Conservation (phyloP, 2,113 vertebrate genomes). For the Opisthocomus hoazin region DNA sequence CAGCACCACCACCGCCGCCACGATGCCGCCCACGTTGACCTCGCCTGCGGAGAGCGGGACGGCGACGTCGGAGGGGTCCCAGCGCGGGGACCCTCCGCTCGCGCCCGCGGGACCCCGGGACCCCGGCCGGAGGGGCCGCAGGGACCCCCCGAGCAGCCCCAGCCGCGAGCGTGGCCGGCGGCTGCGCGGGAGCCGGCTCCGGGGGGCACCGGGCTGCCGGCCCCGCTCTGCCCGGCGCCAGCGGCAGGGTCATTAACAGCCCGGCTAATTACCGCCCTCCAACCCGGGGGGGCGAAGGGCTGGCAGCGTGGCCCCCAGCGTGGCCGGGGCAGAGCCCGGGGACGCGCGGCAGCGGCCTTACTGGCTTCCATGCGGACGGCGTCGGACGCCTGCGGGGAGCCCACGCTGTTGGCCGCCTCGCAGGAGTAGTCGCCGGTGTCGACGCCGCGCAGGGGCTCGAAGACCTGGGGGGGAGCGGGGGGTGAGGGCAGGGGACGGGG, state of each 20-base stretch:
- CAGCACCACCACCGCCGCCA: conserved; percentile 77
- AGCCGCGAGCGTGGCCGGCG: no score
- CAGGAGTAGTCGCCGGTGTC: conserved; percentile 86
- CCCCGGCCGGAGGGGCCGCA: no score
- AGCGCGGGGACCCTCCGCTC: not conserved
- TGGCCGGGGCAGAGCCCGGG: no score
- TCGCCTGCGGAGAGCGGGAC: conserved; percentile 69
- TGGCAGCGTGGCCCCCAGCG: no score
- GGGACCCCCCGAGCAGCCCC: no score
- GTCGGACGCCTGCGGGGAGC: conserved; percentile 61
- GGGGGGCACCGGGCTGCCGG: no score
- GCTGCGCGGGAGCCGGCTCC: no score
- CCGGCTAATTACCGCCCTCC: not conserved
- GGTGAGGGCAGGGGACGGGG: rapidly evolving
- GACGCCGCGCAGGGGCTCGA: conserved; percentile 73
- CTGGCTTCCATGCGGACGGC: conserved; percentile 82
- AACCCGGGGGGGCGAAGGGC: no score
- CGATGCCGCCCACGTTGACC: conserved; percentile 82
- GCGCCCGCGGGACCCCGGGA: no score
- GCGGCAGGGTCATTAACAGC: not conserved
- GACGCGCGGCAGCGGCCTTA: no score
- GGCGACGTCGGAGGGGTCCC: not conserved
- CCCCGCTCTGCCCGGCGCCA: no score
- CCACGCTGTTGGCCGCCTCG: conserved; percentile 78
- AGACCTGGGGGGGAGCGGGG: conserved; percentile 64